A percentile compares a stretch with the other conserved stretches of the same genome.
phyloP scores from a whole-genome alignment of 2,797 vertebrate species.

The Pangasius larnaudii region DNA sequence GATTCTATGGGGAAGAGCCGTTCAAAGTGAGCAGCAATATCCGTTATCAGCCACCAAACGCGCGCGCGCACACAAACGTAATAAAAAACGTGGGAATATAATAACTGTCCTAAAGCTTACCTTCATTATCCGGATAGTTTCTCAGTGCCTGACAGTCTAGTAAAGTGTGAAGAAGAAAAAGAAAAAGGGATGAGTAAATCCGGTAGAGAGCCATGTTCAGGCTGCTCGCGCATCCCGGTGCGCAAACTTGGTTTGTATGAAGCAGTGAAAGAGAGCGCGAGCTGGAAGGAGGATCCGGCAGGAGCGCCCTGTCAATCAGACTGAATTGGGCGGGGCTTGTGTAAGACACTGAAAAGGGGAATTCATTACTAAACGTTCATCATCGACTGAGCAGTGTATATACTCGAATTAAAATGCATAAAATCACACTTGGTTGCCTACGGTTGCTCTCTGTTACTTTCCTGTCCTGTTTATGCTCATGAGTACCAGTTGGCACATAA shows the following conservation, averaged over 20 bases:
- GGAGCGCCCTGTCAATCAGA: constrained; percentile 53
- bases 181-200: constrained; percentile 59
- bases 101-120: constrained; percentile 46
- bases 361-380: neutral
- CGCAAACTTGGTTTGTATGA: constrained; percentile 58
- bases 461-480: neutral
- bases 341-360: neutral
- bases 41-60: neutral
- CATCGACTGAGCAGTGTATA: neutral
- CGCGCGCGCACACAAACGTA: neutral
- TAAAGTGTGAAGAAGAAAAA: constrained; percentile 48
- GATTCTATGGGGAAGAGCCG: neutral
- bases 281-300: constrained; percentile 49
- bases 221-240: constrained; percentile 64
- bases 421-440: neutral
- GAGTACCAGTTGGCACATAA: neutral
- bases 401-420: neutral
- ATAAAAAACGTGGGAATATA: constrained; percentile 13
- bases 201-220: constrained; percentile 62
- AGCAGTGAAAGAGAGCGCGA: constrained; percentile 30
- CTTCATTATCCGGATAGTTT: constrained; percentile 66
- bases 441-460: neutral
- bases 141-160: constrained; percentile 52
- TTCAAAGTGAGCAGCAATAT: neutral
- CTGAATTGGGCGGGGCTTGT: constrained; percentile 33